Base-by-base conservation (phyloP, 2,888 invertebrate genomes). In the Andrena bicolor region DNA sequence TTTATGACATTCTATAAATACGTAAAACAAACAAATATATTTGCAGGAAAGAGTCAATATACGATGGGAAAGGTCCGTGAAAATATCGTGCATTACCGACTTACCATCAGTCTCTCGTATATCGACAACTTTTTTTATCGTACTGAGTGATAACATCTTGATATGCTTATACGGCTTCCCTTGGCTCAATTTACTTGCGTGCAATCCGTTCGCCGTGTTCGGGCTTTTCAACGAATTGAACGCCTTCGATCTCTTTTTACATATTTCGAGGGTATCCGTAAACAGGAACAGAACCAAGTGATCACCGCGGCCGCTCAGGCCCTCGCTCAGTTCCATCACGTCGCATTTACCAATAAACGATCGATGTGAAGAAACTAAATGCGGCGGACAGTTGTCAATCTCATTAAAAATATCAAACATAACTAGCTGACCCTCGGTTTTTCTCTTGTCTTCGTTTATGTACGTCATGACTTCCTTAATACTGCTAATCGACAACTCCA, bases 401-500 rank as follows among this genome's bases (percentile, higher is more conserved):
- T 99, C 99, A 94, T 99, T 98, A 94, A 99, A 98, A 87, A 99
- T 98, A 94, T 99, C 98, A 94, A 99, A 99, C 96, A 99, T 97
- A 89, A 97, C 98, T 93, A 99, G 96, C 94, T 99, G 98, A 16
- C 98, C 98, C 94, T 99, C 99, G 0, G 99, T 98, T 95, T 97
- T 98, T 90, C 99, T 95, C 94, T 99, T 99, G 94, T 99, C 99
- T 95, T 99, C 99, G 94, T 99, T 99, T 90, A 99, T 99, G 93
- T 98, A 97, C 90, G 97, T 97, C 97, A 98, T 98, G 58, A 99
- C 98, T 95, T 98, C 97, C 92, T 98, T 97, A 91, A 99, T 96
- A 85, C 97, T 97, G 90, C 96, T 97, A 89, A 99, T 95, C 74
- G 99, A 98, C 93, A 97, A 96, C 92, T 97, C 97, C 90, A 99